Evolutionary conservation across 2,888 invertebrate genomes (phyloP), one percentile per base, ranked within the genome.

Genomic region (Amiota communis): DNA sequence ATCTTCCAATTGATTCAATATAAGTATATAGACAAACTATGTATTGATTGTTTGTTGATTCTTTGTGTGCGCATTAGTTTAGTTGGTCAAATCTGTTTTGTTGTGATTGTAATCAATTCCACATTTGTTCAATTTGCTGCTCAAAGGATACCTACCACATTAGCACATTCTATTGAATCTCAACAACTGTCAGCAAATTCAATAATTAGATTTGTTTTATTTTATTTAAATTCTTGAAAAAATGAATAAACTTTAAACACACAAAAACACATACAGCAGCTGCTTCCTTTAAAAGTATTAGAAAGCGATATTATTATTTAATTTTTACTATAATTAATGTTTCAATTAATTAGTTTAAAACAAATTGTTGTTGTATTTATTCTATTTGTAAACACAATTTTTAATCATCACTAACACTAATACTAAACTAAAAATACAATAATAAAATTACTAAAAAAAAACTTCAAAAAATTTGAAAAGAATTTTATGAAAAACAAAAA

Each of bases 201-300:
- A 23, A 17, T 53, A n/a, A 53, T n/a, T n/a, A n/a, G n/a, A n/a
- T 8, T 53, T 20, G 20, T 59, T 59, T 59, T 1, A 1, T 23
- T 23, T 59, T 12, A n/a, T 59, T 13, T 59, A 3, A 59, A 59
- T 17, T 15, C 12, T 59, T 8, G n/a, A n/a, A n/a, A n/a, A n/a
- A n/a, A n/a, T n/a, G n/a, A n/a, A n/a, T n/a, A 36, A 36, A 36
- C 36, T 36, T 36, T 36, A 0, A 36, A 4, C 36, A 36, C n/a
- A n/a, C n/a, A n/a, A n/a, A n/a, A n/a, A n/a, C n/a, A n/a, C n/a
- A n/a, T n/a, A n/a, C 8, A 36, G 36, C 36, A 36, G 36, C 83
- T 83, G 81, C 77, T 84, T 84, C 82, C 84, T 84, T 84, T 81
- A 83, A 81, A 83, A 83, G 83, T 83, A 83, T 83, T 83, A 83